A percentile compares a stretch with the other conserved stretches of the same genome.
Evolutionary conservation across 2,888 invertebrate species (phyloP).

Genomic region (Papilio protenor): DNA sequence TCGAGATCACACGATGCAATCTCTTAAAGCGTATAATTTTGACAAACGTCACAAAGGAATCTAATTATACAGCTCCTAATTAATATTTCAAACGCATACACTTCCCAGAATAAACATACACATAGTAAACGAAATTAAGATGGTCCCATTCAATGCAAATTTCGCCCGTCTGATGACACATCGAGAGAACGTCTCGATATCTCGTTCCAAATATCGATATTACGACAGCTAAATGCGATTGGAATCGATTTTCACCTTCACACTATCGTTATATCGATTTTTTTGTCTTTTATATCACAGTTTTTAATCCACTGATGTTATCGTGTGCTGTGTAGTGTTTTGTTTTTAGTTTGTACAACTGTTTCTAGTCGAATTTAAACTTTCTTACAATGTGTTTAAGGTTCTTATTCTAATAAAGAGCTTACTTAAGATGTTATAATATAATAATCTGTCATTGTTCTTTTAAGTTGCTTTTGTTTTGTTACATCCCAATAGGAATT

Average conservation of each 20-base stretch:
- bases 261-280: conserved; percentile 25
- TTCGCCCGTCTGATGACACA: conserved; percentile 46
- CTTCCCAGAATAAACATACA: conserved; percentile 34
- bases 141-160: conserved; percentile 56
- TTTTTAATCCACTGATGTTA: conserved; percentile 12
- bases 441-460: conserved; percentile 25
- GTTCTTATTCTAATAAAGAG: not conserved
- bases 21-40: not conserved
- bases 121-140: conserved; percentile 48
- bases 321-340: conserved; percentile 2
- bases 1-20: not conserved
- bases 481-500: conserved; percentile 20
- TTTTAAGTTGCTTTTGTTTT: conserved; percentile 10
- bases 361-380: not conserved
- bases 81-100: conserved; percentile 36
- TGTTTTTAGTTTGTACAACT: not conserved
- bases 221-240: conserved; percentile 43
- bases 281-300: conserved; percentile 14
- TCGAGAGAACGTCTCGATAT: conserved; percentile 41
- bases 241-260: conserved; percentile 44
- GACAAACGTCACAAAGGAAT: conserved; percentile 24
- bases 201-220: conserved; percentile 40
- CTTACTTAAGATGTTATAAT: conserved; percentile 4
- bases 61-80: conserved; percentile 21
- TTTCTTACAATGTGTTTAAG: not conserved